Conservation (phyloP, 2,113 vertebrate genomes). For the Alethe castanea region DNA sequence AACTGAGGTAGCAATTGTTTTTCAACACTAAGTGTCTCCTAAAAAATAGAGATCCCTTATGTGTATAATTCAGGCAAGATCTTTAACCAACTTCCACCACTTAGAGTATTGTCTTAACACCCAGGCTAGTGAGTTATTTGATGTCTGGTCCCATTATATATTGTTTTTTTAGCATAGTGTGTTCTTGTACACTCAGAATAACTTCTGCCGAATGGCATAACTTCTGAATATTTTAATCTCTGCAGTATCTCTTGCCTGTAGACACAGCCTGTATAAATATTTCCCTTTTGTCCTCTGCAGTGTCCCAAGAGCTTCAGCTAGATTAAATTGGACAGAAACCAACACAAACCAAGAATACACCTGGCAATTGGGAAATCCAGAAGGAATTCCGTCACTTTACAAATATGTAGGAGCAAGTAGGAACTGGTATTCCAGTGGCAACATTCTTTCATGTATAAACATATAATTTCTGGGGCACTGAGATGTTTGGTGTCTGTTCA, state of each 20-base stretch:
- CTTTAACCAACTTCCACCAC: background rate
- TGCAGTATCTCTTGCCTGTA: background rate
- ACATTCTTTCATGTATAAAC: background rate
- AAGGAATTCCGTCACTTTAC: background rate
- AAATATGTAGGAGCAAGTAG: background rate
- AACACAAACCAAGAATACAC: constrained; percentile 23
- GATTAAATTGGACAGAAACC: constrained; percentile 10
- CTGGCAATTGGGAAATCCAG: background rate
- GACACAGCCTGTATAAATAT: background rate
- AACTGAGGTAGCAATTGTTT: background rate
- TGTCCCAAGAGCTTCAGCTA: background rate
- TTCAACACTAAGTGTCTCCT: background rate
- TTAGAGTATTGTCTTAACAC: background rate
- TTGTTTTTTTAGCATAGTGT: background rate
- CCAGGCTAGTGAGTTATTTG: background rate
- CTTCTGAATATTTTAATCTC: constrained; percentile 3
- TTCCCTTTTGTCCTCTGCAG: background rate
- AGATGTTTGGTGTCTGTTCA: background rate
- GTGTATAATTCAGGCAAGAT: background rate
- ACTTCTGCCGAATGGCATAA: background rate
- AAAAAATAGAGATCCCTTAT: background rate
- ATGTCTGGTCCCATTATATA: background rate
- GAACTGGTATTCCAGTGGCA: background rate
- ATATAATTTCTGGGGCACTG: background rate
- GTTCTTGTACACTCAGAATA: background rate